Base-by-base conservation (phyloP, 1,140 invertebrate genomes). In the Magallana gigas region DNA sequence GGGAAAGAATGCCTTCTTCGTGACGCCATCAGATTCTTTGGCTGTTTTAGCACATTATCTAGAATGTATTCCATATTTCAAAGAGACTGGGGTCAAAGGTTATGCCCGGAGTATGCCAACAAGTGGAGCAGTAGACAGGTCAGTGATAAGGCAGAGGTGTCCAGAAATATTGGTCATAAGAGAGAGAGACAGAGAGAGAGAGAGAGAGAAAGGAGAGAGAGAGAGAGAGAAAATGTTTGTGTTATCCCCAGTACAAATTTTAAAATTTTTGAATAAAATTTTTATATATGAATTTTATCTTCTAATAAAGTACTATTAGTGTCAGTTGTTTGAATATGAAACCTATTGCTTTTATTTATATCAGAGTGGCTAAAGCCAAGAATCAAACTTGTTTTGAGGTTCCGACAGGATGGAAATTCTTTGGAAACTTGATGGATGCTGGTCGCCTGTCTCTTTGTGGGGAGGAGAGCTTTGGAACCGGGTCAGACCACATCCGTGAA, bases 101-200 rank as follows among this genome's bases (percentile, higher is more conserved):
- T 98, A 97, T 94, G 99, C 99, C 6, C 96, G 99, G 91, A 98
- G 98, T 92, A 99, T 99, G 99, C 99, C 99, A 14, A 99, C 99
- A n/a, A 97, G 98, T 87, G 97, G 97, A 11, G 99, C 99, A 88
- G 97, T 99, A 29, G 99, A 99, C 95, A 96, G 96, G 96, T 97
- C 94, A 80, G 60, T 60, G 16, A 80, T 56, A 64, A 83, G 14
- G 14, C 48, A 83, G 48, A 83, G n/a, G 2, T 64, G 18, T 64
- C 18, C 62, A 80, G 76, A 80, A 64, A 18, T 16, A 64, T 16
- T 80, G 16, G 12, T 29, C 29, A 16, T 5, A 4, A 80, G 23
- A 23, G 23, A 23, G 0, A 23, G 23, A 23, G 23, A 23, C 0
- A 23, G 23, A 23, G 23, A 23, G 36, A 48, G 60, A 64, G 18